Conservation (phyloP, 2,888 invertebrate genomes). For the Lamellibrachia satsuma region DNA sequence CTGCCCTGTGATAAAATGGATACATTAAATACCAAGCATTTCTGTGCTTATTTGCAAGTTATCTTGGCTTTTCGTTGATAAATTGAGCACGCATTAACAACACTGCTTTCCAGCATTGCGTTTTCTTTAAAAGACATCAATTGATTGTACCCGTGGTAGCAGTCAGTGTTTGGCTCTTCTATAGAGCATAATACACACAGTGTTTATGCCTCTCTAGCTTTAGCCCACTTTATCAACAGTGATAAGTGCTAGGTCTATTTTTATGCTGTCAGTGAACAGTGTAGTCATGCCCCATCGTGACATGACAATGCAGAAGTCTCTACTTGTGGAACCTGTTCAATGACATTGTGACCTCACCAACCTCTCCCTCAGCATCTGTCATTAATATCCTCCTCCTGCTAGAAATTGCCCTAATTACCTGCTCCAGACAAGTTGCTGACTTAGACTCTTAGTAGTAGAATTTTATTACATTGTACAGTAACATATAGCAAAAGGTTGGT, state of each 20-base stretch:
- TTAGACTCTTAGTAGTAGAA: too few species aligned
- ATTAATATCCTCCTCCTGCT: too few species aligned
- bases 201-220: not conserved
- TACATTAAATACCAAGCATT: not conserved
- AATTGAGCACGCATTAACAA: not conserved
- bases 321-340: not conserved
- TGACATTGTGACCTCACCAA: too few species aligned
- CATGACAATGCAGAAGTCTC: not conserved
- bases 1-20: not conserved
- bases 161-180: not conserved
- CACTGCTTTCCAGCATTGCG: not conserved
- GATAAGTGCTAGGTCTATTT: not conserved
- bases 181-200: not conserved
- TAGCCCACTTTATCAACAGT: constrained; percentile 7
- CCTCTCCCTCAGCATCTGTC: too few species aligned
- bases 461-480: too few species aligned
- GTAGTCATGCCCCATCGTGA: not conserved
- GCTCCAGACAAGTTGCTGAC: too few species aligned
- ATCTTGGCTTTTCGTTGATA: not conserved
- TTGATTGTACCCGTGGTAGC: not conserved
- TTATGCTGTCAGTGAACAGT: not conserved
- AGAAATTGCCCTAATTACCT: too few species aligned
- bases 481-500: too few species aligned
- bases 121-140: not conserved
- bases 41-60: not conserved